Evolutionary conservation across 1,140 invertebrate species (phyloP), one percentile per base, ranked within the genome.

Genomic region (Whitmania pigra): DNA sequence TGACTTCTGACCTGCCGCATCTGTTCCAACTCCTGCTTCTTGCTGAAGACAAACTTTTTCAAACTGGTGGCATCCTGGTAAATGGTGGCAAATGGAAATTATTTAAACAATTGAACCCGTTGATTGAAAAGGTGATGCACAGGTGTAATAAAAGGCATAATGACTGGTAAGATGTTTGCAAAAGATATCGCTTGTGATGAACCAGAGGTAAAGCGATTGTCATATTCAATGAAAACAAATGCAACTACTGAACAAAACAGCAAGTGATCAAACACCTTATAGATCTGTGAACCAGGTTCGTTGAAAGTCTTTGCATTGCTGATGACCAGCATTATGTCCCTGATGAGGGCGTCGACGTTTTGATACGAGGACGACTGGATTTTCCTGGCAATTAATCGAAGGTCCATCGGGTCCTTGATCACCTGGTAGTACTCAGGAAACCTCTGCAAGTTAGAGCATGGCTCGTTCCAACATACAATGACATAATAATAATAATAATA

Each of bases 301-400:
- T 98, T 98, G 78, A 96, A 99, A 7, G 87, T 85, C 79, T 93
- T 96, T 0, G 96, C 95, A 84, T 99, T 99, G 74, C 89, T 89
- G 53, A 91, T 90, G 89, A 99, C 93, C 25, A 92, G 83, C 74
- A 90, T 79, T 11, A 99, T 81, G 84, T 99, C 95, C 72, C 88
- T 88, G 80, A 97, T 93, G 84, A 99, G 85, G 63, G 94, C 91
- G 67, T 84, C 82, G 17, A 97, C 79, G 74, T 80, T 86, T 1
- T 86, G 87, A 86, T 86, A 95, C 88, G 84, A 85, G 77, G 87
- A 87, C 77, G 91, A 88, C 79, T 90, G 88, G 43, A 97, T 78
- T 69, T 80, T 81, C 74, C 77, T 77, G 27, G 78, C 80, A 36
- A 83, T 82, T 72, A 77, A 79, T 69, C 79, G 79, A 70, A 83